Evolutionary conservation across 2,113 vertebrate species (phyloP).

Genomic region (Ammodytes marinus): DNA sequence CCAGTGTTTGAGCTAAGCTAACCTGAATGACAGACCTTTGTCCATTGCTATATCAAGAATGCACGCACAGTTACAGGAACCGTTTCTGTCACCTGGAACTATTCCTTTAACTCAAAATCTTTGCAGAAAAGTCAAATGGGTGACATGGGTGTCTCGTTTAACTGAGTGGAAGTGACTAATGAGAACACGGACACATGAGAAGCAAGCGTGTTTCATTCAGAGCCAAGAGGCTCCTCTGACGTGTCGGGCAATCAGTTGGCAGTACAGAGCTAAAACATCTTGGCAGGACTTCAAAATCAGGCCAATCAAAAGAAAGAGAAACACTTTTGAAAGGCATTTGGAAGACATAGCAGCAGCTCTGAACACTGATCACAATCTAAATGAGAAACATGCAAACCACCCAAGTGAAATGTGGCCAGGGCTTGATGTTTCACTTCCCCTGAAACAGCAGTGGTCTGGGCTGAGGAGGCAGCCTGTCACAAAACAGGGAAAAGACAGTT

Average conservation of each 20-base stretch:
- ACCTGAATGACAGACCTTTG: too few species aligned
- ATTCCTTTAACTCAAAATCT: too few species aligned
- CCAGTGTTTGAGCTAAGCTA: too few species aligned
- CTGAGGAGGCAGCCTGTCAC: not conserved
- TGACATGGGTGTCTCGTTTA: not conserved
- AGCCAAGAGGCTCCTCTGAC: not conserved
- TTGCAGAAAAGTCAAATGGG: not conserved
- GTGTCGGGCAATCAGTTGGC: constrained; percentile 4
- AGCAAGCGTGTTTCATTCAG: not conserved
- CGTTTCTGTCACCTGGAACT: too few species aligned
- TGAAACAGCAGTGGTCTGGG: constrained; percentile 9
- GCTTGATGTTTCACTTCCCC: constrained; percentile 16
- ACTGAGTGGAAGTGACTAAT: not conserved
- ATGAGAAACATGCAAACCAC: constrained; percentile 18
- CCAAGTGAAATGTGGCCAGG: not conserved
- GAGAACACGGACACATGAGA: not conserved
- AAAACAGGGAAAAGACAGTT: not conserved
- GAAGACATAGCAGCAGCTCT: constrained; percentile 17
- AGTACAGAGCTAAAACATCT: not conserved
- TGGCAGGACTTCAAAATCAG: constrained; percentile 20
- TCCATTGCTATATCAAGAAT: too few species aligned
- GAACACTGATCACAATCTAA: constrained; percentile 24
- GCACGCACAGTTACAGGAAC: too few species aligned
- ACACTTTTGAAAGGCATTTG: constrained; percentile 10
- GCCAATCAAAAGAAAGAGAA: constrained; percentile 7